Base-by-base conservation (phyloP, 2,113 vertebrate genomes). In the Romanogobio albipinnatus region DNA sequence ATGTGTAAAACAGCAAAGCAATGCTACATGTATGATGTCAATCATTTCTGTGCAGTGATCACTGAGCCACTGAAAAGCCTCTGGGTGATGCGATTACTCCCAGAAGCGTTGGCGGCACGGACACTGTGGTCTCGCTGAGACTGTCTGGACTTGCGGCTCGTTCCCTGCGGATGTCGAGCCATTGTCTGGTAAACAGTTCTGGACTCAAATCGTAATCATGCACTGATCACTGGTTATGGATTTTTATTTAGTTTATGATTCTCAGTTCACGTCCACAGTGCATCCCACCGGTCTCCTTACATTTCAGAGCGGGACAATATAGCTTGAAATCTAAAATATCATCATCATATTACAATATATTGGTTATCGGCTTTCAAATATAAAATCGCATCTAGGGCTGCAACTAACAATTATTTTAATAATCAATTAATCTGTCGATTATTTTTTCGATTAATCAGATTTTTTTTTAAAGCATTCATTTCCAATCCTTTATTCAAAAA, bases 61-160 rank as follows among this genome's bases (percentile, higher is more conserved):
- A 2, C 47, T 29, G 0, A 53, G 26, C 8, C 7, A 9, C 24
- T 51, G 33, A 6, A 56, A 77, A 39, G 51, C 75, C 75, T 77
- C 14, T 22, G 22, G 5, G 76, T 59, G n/a, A 43, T 78, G 22
- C 2, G 58, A 77, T 77, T 77, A 77, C 53, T 77, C 76, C 15
- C 24, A 10, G 74, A 33, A 17, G 26, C 17, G 56, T 22, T 5
- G 1, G 2, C 59, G 51, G 33, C 53, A 8, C 10, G 13, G 4
- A 56, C 53, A 19, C 51, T 56, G 74, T 29, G 47, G 24, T 51
- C 14, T 49, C 10, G 59, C 56, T 59, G 29, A 58, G 56, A 22
- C 5, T 76, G 75, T 76, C 17, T 76, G 75, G 56, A 76, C 75
- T 76, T 58, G 75, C 3, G 29, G 17, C 75, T 76, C n/a, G 49